Evolutionary conservation across 2,113 vertebrate species (phyloP).

Genomic region (Heterocephalus glaber): DNA sequence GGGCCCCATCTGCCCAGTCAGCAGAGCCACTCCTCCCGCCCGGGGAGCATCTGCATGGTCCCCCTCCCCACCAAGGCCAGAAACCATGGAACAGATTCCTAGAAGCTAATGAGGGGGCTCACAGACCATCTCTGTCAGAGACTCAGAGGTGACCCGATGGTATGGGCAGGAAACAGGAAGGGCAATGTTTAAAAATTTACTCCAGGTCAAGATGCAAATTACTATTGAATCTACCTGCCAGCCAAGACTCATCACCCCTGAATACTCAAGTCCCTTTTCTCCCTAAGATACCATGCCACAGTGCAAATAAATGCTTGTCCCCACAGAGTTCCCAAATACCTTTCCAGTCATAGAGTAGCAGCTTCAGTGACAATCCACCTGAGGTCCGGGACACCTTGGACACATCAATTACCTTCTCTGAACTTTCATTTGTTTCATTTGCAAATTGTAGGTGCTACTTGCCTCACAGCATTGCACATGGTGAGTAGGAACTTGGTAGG

Average conservation of each 20-base stretch:
- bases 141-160: neutral
- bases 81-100: slow-evolving; percentile 3
- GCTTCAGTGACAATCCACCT: neutral
- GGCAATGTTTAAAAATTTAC: neutral
- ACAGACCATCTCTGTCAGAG: neutral
- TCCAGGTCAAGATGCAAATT: neutral
- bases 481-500: neutral
- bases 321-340: neutral
- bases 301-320: neutral
- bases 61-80: neutral
- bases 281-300: neutral
- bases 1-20: slow-evolving; percentile 77
- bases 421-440: neutral
- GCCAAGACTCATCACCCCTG: neutral
- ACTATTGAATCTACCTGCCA: neutral
- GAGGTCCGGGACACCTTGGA: neutral
- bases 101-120: neutral
- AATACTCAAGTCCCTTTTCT: neutral
- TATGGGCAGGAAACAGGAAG: neutral
- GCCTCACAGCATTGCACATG: neutral
- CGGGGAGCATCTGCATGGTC: neutral
- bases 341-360: neutral
- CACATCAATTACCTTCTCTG: neutral
- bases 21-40: slow-evolving; percentile 66
- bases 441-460: neutral